Base-by-base conservation (phyloP, 2,888 invertebrate genomes). In the Orthosia cruda region DNA sequence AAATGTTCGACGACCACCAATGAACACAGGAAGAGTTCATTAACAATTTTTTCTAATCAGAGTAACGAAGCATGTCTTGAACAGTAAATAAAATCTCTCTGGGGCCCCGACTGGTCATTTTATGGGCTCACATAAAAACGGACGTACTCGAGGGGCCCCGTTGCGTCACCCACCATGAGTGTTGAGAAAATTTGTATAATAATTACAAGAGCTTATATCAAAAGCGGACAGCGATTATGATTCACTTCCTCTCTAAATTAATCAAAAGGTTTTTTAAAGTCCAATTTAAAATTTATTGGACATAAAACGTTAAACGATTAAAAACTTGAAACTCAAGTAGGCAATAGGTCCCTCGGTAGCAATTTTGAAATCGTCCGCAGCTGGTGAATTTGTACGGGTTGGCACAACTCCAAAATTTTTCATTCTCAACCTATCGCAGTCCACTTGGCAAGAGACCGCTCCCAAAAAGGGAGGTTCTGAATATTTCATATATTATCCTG, bases 121-220 rank as follows among this genome's bases (percentile, higher is more conserved):
- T 92, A 93, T 91, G 88, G 89, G 83, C 88, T 88, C 81, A 89
- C 88, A 91, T 90, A 93, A 92, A 93, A 91, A 90, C 86, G 79
- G 69, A 79, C 87, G 88, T 89, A 89, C 86, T 85, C 83, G 91
- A 94, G 96, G 91, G 95, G 95, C 95, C 95, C 94, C 90, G 90
- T 92, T 92, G 90, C 95, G 93, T 95, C 94, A 94, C 88, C 88
- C 94, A 94, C 88, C 88, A 89, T 91, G 90, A 90, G 91, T 91
- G 92, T 89, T 90, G 91, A 93, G 93, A 92, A 93, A 94, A 93
- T 90, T 89, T 89, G 90, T 91, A 88, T 92, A 89, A 90, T 89
- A 87, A 87, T 87, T 89, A 84, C 86, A 84, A 74, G 72, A 76
- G 88, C 83, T 83, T 86, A 75, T 70, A 88, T 81, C 83, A 81